Evolutionary conservation across 2,888 invertebrate genomes (phyloP), one percentile per base, ranked within the genome.

Genomic region (Tubiluchus corallicola): DNA sequence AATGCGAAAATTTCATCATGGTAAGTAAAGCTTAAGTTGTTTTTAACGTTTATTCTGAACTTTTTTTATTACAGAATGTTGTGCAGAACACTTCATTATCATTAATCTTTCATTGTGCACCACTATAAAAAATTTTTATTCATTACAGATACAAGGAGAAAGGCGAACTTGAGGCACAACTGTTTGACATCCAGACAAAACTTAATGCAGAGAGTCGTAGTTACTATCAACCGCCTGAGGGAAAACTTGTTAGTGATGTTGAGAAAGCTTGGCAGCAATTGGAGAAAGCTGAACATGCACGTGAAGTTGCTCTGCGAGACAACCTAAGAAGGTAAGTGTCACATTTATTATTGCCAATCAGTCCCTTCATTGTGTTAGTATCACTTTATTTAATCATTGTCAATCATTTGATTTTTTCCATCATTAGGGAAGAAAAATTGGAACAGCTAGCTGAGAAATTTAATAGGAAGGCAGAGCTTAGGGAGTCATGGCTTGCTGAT

Each of bases 401-500:
- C n/a, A n/a, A n/a, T n/a, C n/a, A n/a, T n/a, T n/a, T n/a, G n/a
- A n/a, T n/a, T n/a, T n/a, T n/a, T n/a, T 13, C 18, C 13, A 38
- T 41, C 48, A 51, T 37, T 51, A 62, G 67, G 2, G 94, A 94
- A 59, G 90, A 96, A 63, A 72, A 85, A 45, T 68, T 98, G n/a
- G 92, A 96, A 59, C 88, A 90, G 57, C 71, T 96, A 40, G 92
- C 92, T 58, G 84, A 85, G 63, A 84, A 90, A 62, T 98, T 98
- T 64, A 84, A 87, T 58, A 78, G 83, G 54, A 98, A 98, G 71
- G 78, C 78, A 9, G 90, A 92, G 1, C 73, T 98, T 41, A 75
- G 96, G 43, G 90, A 94, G 56, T 83, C 87, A 0, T 98, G 96
- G 68, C 68, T 98, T 48, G 84, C 85, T 65, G 96, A 96, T 68